Evolutionary conservation across 1,140 invertebrate species (phyloP).

Genomic region (Leptopilina boulardi): DNA sequence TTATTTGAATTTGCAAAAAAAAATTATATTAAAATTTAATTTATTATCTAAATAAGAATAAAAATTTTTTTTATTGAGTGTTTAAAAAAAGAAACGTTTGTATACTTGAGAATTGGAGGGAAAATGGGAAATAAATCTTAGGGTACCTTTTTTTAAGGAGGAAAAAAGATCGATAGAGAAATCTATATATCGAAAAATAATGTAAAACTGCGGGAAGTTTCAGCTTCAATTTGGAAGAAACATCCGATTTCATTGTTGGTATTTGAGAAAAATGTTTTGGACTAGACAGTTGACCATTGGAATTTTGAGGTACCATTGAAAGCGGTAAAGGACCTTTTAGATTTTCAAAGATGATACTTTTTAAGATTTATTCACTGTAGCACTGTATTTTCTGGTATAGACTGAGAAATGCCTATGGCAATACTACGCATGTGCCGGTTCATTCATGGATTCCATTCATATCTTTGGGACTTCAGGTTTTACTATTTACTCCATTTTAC

Average conservation of each 20-base stretch:
- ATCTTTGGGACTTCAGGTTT: not conserved
- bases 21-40: no score
- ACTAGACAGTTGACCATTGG: conserved; percentile 5
- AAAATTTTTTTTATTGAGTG: no score
- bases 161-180: not conserved
- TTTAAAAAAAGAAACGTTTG: not conserved
- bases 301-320: conserved; percentile 3
- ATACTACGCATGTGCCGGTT: conserved; percentile 2
- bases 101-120: not conserved
- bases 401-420: not conserved
- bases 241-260: not conserved
- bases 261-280: not conserved
- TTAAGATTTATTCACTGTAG: conserved; percentile 15
- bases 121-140: not conserved
- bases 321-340: conserved; percentile 9
- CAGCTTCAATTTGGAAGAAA: conserved; percentile 6
- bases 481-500: conserved; percentile 2
- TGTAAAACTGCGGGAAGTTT: conserved; percentile 23
- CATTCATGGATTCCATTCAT: conserved; percentile 27
- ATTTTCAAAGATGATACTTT: conserved; percentile 26
- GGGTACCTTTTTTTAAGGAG: not conserved
- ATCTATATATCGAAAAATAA: not conserved
- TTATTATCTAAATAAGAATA: no score
- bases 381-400: not conserved
- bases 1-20: no score